phyloP scores from a whole-genome alignment of 2,888 invertebrate species.

The Dryococelus australis region DNA sequence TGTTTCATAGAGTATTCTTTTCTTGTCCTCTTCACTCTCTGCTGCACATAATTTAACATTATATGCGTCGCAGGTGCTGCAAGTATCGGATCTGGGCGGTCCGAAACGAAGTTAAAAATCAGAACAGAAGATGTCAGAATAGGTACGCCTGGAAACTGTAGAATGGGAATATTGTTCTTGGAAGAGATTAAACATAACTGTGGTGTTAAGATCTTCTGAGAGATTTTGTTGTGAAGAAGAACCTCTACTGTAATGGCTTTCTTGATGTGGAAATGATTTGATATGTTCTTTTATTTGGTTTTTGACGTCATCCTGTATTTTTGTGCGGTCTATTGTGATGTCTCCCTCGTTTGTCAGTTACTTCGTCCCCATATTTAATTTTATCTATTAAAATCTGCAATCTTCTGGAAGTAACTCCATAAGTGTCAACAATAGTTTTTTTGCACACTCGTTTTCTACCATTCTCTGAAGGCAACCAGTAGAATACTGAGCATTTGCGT shows the following conservation, averaged over 20 bases:
- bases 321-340: not conserved
- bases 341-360: conserved; percentile 27
- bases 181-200: conserved; percentile 24
- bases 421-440: conserved; percentile 30
- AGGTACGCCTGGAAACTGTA: conserved; percentile 17
- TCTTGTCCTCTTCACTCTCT: not conserved
- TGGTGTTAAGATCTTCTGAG: not conserved
- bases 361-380: not conserved
- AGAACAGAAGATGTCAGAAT: conserved; percentile 18
- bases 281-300: conserved; percentile 22
- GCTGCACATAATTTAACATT: not conserved
- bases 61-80: conserved; percentile 24
- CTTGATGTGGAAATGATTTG: conserved; percentile 19
- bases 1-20: not conserved
- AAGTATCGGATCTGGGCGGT: conserved; percentile 29
- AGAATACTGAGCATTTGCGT: not conserved
- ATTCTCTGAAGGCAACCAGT: not conserved
- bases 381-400: conserved; percentile 19
- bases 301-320: not conserved
- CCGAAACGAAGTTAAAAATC: conserved; percentile 22
- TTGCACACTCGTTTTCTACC: not conserved
- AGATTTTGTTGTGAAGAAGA: conserved; percentile 17
- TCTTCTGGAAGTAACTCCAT: conserved; percentile 20
- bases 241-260: conserved; percentile 24
- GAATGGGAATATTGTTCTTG: not conserved